Evolutionary conservation across 2,888 invertebrate genomes (phyloP), one percentile per base, ranked within the genome.

Genomic region (Laothoe populi): DNA sequence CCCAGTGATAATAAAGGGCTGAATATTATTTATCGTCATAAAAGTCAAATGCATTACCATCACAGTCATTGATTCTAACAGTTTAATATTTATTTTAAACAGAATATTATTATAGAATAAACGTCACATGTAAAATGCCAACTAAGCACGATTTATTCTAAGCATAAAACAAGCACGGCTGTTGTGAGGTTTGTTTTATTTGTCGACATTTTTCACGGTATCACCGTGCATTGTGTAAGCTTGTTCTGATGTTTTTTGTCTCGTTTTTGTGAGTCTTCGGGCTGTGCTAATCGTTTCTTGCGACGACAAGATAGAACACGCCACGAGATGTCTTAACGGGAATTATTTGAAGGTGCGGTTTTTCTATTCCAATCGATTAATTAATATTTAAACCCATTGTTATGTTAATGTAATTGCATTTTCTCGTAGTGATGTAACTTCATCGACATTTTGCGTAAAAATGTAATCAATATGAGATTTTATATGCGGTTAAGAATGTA

Each of bases 271-370:
- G 70, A 66, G 63, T 63, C 74, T 70, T 64, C 71, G 70, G 71
- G 64, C 69, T 66, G 75, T 74, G 83, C 78, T 84, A 84, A 85
- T 85, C 81, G 86, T 70, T 70, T 66, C 69, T 82, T 88, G 90
- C 84, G 81, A 82, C 83, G 88, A 90, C 90, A 87, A 74, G 89
- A 78, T 69, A 70, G 68, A 79, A 88, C 89, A 82, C 77, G 89
- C 82, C 78, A 81, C 72, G 73, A 71, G 71, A 75, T 73, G 63
- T 65, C 68, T 62, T 70, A 63, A 61, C 40, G 63, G 57, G 64
- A 66, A 69, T 65, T 62, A 42, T 64, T 66, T 69, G 65, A 70
- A 19, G 19, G 19, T 19, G 44, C 1, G 44, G 16, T 44, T 19
- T 44, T 44, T 44, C 44, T 44, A 19, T 44, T 44, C 42, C 4